Evolutionary conservation across 2,797 vertebrate genomes (phyloP), one percentile per base, ranked within the genome.

Genomic region (Carduelis carduelis): DNA sequence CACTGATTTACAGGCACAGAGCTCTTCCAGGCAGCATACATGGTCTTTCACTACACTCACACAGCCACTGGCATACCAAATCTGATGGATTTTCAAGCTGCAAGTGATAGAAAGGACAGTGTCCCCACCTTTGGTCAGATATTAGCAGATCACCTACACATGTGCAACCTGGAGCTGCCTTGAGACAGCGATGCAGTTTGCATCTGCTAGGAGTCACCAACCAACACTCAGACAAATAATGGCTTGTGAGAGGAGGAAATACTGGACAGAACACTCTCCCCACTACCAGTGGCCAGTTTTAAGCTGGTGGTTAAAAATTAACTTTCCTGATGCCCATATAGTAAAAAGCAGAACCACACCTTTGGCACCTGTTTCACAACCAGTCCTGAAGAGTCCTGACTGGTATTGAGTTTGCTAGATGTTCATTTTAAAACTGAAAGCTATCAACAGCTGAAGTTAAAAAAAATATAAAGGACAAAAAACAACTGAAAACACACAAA

Each of bases 351-450:
- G 41, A 81, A 93, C 39, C 0, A 0, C 61, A 96, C n/a, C 49
- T 77, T 87, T 89, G 78, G 50, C 72, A 75, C 68, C 15, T 34
- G 18, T 89, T 90, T 77, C 56, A 52, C 56, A 60, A 61, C 27
- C 34, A 50, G 69, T 47, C 18, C 47, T 41, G 24, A 15, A 47
- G 18, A 11, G 14, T 70, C 27, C 63, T 4, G 3, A 30, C 43
- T 34, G 39, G 6, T 30, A 61, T 1, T 53, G 44, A 59, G 52
- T 71, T 78, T 56, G 16, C 47, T 23, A 41, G 21, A 85, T 4
- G 17, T 34, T 87, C 46, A 47, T 72, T 84, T 41, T 71, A 69
- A 94, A 95, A 93, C 16, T 24, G 20, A 93, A 97, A 83, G 39
- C 78, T 92, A 95, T 60, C 41, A 82, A 83, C 24, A 77, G 69